Conservation (phyloP, 2,797 vertebrate species). For the Brachyalestes nurse region DNA sequence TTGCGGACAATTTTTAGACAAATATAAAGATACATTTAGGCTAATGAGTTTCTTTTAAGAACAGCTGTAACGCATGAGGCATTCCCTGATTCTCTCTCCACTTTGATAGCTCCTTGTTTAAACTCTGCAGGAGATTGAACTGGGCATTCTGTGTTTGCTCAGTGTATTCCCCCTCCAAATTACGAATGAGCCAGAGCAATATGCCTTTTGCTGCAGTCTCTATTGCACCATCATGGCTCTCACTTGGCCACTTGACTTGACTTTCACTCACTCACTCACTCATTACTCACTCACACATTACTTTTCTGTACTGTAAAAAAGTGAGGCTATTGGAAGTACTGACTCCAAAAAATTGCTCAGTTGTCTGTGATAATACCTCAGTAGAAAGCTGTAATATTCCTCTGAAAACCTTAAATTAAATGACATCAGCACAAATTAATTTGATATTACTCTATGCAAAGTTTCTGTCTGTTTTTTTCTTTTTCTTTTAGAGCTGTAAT, state of each 20-base stretch:
- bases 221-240: background rate
- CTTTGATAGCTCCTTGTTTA: background rate
- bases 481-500: too few relatives aligned
- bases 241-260: too few relatives aligned
- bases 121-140: conserved; percentile 5
- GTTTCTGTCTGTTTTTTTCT: too few relatives aligned
- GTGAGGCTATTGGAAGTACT: too few relatives aligned
- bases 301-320: too few relatives aligned
- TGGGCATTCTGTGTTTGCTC: conserved; percentile 10
- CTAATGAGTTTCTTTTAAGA: conserved; percentile 3
- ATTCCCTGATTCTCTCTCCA: background rate
- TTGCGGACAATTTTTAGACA: background rate
- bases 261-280: background rate
- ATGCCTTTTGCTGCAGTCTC: background rate
- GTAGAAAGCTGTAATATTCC: background rate
- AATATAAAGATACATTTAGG: background rate
- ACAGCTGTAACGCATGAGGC: background rate
- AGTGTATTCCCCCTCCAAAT: conserved; percentile 13
- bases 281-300: background rate
- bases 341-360: too few relatives aligned
- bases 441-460: background rate
- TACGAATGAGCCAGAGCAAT: background rate
- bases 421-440: background rate
- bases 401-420: background rate
- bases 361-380: background rate